Evolutionary conservation across 2,888 invertebrate genomes (phyloP).

Genomic region (Celastrina argiolus): DNA sequence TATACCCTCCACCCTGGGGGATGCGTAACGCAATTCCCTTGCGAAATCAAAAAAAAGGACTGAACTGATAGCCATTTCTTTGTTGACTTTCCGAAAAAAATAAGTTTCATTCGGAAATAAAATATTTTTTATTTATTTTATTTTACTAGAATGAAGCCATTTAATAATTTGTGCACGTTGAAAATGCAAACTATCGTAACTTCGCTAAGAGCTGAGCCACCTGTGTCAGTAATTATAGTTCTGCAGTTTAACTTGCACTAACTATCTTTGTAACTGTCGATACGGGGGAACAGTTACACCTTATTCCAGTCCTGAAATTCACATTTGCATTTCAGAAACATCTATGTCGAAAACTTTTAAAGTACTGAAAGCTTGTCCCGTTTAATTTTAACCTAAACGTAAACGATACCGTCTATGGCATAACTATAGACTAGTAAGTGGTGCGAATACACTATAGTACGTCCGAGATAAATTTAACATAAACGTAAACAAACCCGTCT

Average conservation of each 20-base stretch:
- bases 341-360: not conserved
- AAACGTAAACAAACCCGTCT: no score
- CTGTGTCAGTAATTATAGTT: constrained; percentile 46
- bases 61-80: no score
- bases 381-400: no score
- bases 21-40: no score
- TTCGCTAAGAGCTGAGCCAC: constrained; percentile 55
- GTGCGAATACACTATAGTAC: no score
- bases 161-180: constrained; percentile 50
- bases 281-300: not conserved
- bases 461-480: no score
- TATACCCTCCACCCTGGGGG: no score
- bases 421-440: no score
- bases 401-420: no score
- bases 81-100: no score
- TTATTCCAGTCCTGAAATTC: not conserved
- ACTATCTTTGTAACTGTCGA: constrained; percentile 20
- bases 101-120: not conserved
- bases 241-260: constrained; percentile 15
- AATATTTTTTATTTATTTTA: not conserved
- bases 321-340: not conserved
- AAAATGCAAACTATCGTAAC: constrained; percentile 51
- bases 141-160: not conserved
- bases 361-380: no score
- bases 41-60: no score